Conservation (phyloP, 2,113 vertebrate species). For the Hydropotes inermis region DNA sequence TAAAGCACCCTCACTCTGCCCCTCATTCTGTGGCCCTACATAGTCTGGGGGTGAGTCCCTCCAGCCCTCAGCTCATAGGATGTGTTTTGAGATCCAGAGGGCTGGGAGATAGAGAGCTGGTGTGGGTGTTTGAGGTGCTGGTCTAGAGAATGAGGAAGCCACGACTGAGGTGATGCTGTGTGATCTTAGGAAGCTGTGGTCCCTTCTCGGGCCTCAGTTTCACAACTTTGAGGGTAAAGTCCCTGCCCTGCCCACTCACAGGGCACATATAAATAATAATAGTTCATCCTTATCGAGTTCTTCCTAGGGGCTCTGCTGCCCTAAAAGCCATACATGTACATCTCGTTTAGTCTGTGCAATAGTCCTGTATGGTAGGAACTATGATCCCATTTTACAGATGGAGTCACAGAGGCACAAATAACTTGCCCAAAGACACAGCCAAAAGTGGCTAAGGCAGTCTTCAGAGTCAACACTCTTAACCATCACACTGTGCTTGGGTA, state of each 20-base stretch:
- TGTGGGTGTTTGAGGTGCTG: not conserved
- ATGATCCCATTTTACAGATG: not conserved
- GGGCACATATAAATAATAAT: not conserved
- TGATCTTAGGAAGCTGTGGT: not conserved
- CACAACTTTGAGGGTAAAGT: too few species aligned
- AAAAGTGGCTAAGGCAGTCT: not conserved
- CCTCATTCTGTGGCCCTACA: not conserved
- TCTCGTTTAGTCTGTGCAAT: not conserved
- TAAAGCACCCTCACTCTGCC: not conserved
- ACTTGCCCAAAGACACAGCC: not conserved
- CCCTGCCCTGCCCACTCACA: not conserved
- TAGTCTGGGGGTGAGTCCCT: not conserved
- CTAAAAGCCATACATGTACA: not conserved
- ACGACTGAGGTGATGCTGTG: not conserved
- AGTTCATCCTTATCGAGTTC: fast-evolving
- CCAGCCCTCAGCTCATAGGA: not conserved
- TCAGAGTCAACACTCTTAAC: not conserved
- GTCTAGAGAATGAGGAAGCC: not conserved
- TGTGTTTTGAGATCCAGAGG: not conserved
- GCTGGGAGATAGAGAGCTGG: not conserved
- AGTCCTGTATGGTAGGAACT: not conserved
- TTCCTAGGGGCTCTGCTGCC: not conserved
- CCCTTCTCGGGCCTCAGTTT: not conserved
- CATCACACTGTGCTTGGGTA: fast-evolving
- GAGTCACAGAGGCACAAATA: not conserved